phyloP scores from a whole-genome alignment of 2,797 vertebrate species.

The Selene dorsalis region DNA sequence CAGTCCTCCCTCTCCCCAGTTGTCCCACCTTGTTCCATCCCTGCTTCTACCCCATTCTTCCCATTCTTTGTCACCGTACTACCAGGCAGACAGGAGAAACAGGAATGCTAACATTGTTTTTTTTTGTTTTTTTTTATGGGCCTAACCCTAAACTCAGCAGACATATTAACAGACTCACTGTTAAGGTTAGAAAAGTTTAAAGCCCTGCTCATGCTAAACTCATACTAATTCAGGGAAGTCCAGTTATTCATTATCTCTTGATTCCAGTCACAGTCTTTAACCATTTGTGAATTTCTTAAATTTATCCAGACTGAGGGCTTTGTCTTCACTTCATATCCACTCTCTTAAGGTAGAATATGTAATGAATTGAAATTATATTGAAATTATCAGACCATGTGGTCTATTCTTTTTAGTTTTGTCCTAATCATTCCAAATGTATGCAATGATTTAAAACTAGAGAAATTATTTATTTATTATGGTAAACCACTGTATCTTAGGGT shows the following conservation, averaged over 20 bases:
- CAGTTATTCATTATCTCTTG: conserved; percentile 18
- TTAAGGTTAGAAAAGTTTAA: conserved; percentile 18
- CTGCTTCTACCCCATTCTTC: conserved; percentile 6
- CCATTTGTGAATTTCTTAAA: conserved; percentile 5
- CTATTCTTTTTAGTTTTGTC: too few species aligned
- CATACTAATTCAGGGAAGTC: conserved; percentile 27
- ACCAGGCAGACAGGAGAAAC: conserved; percentile 6
- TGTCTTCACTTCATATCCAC: too few species aligned
- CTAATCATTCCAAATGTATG: too few species aligned
- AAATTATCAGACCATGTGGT: too few species aligned
- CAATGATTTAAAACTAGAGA: too few species aligned
- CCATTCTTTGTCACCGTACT: conserved; percentile 16
- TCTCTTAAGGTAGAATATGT: too few species aligned
- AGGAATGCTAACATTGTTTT: conserved; percentile 37
- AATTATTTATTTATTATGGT: too few species aligned
- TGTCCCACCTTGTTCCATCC: conserved; percentile 37
- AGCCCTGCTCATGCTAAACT: conserved; percentile 12
- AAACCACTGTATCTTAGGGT: too few species aligned
- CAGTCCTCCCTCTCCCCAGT: conserved; percentile 36
- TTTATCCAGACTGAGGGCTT: not conserved
- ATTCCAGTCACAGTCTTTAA: conserved; percentile 2
- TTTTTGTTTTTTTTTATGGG: not conserved
- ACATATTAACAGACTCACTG: not conserved
- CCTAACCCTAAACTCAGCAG: not conserved
- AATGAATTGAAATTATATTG: too few species aligned